phyloP scores from a whole-genome alignment of 2,797 vertebrate species.

The Thamnophis elegans region DNA sequence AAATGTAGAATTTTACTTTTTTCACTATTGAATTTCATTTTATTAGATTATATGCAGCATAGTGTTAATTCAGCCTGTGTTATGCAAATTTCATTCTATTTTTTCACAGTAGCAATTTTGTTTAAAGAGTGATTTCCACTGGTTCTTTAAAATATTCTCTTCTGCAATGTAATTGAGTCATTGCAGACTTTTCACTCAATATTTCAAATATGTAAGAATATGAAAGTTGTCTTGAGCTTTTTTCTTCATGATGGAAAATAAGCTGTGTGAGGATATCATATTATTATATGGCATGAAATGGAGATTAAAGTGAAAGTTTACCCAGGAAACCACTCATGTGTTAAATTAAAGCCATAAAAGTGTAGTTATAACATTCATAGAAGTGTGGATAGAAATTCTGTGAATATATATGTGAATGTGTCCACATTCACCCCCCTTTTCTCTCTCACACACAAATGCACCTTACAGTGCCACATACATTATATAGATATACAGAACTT shows the following conservation, averaged over 20 bases:
- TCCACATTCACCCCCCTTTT: neutral
- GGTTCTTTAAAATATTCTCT: neutral
- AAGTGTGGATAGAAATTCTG: slow-evolving; percentile 51
- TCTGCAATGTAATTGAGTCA: slow-evolving; percentile 37
- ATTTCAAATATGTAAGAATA: slow-evolving; percentile 45
- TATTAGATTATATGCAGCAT: neutral
- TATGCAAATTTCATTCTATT: slow-evolving; percentile 14
- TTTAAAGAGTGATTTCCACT: slow-evolving; percentile 36
- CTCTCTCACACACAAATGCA: fast-evolving
- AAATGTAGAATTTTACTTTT: no score
- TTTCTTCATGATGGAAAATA: slow-evolving; percentile 49
- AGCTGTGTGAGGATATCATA: slow-evolving; percentile 50
- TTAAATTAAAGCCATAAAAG: slow-evolving; percentile 65
- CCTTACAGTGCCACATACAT: neutral
- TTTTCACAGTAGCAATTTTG: slow-evolving; percentile 33
- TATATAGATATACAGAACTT: neutral
- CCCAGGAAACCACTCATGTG: slow-evolving; percentile 65
- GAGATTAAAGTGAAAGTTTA: slow-evolving; percentile 61
- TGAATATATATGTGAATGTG: slow-evolving; percentile 21
- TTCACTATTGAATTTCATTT: no score
- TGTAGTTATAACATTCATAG: slow-evolving; percentile 57
- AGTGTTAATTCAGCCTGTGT: neutral
- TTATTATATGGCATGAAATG: slow-evolving; percentile 55
- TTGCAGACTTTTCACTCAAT: slow-evolving; percentile 48
- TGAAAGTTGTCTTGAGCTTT: slow-evolving; percentile 58